Evolutionary conservation across 2,888 invertebrate genomes (phyloP).

Genomic region (Zhuqinia jingwanae): DNA sequence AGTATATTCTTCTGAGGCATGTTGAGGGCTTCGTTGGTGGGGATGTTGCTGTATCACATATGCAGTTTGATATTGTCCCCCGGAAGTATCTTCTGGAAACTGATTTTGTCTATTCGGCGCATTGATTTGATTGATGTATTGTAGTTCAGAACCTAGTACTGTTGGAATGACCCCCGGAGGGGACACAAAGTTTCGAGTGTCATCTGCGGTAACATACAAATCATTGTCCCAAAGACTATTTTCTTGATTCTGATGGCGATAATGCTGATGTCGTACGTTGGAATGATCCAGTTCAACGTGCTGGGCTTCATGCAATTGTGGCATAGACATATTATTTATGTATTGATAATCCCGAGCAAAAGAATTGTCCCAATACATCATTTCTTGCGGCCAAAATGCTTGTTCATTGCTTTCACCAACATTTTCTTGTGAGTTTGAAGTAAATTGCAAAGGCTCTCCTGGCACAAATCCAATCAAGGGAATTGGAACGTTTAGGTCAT

Average conservation of each 20-base stretch:
- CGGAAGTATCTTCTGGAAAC: background rate
- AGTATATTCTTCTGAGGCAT: background rate
- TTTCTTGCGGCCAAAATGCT: background rate
- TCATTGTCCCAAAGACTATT: conserved; percentile 42
- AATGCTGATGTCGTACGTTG: conserved; percentile 26
- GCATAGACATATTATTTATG: background rate
- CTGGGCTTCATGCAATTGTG: background rate
- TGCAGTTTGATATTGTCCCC: background rate
- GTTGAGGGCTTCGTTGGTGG: background rate
- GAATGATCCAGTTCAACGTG: background rate
- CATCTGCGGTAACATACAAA: conserved; percentile 36
- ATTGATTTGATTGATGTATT: background rate
- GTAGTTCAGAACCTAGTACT: background rate
- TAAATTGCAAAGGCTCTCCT: background rate
- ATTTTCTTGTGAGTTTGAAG: background rate
- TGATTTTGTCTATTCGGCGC: background rate
- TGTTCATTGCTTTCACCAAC: background rate
- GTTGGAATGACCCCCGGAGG: background rate
- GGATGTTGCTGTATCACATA: background rate
- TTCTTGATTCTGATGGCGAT: conserved; percentile 27
- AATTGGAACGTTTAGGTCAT: conserved; percentile 26
- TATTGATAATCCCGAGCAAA: background rate
- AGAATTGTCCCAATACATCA: background rate
- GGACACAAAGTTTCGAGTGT: background rate
- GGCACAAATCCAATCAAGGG: background rate